Evolutionary conservation across 2,113 vertebrate genomes (phyloP).

Genomic region (Erinaceus europaeus): DNA sequence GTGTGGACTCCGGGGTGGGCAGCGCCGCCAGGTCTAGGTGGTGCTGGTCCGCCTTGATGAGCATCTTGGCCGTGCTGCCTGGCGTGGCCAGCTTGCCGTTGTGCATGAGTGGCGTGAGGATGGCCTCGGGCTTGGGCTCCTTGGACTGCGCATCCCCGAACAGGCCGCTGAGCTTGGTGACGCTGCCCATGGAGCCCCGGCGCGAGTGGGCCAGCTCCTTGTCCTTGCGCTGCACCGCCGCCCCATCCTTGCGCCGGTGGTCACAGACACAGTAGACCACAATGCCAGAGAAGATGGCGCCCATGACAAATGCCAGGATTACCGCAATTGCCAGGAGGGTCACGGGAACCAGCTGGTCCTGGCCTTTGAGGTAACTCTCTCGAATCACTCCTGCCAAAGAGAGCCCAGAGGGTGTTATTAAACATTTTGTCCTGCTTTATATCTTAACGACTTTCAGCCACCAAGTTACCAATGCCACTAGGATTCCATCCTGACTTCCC

Average conservation of each 20-base stretch:
- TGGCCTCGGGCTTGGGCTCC: slow-evolving; percentile 93
- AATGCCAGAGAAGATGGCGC: slow-evolving; percentile 96
- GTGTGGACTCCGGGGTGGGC: slow-evolving; percentile 96
- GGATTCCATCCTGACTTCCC: no score
- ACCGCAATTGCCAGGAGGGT: slow-evolving; percentile 96
- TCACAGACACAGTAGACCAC: slow-evolving; percentile 97
- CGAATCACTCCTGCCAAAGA: slow-evolving; percentile 96
- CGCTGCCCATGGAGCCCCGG: slow-evolving; percentile 96
- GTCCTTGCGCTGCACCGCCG: slow-evolving; percentile 89
- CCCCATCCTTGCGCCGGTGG: slow-evolving; percentile 91
- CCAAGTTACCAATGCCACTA: no score
- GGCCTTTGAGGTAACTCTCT: slow-evolving; percentile 96
- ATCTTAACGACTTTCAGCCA: no score
- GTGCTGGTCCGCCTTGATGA: slow-evolving; percentile 97
- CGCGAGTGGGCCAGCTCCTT: slow-evolving; percentile 91
- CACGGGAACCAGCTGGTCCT: slow-evolving; percentile 95
- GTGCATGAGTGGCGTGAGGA: slow-evolving; percentile 96
- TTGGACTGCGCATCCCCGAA: slow-evolving; percentile 95
- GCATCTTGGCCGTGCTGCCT: slow-evolving; percentile 89
- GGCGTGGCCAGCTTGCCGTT: slow-evolving; percentile 91
- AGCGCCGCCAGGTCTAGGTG: slow-evolving; percentile 94
- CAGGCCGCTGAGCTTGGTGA: slow-evolving; percentile 95
- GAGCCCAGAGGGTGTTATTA: slow-evolving; percentile 67
- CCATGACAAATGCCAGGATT: slow-evolving; percentile 97
- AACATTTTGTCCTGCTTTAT: no score